These are phyloP conservation scores for Drosophila stalkeri DNA, from an alignment of 2,888 invertebrate species.

Conservation along the genomic window DNA sequence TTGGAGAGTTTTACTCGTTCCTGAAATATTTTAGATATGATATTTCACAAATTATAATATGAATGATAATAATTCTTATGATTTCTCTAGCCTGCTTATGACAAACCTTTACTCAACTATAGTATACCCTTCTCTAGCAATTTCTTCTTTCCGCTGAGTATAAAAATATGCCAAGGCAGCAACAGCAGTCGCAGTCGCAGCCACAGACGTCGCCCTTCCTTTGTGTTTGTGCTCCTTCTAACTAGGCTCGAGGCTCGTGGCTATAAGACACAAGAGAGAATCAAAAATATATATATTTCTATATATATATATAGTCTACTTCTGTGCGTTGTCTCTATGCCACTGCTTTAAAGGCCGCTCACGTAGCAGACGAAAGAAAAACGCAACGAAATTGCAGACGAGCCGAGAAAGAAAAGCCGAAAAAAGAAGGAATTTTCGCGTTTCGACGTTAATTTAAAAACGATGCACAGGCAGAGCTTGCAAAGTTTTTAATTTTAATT, in stretches of 20 bases:
- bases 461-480: slow-evolving; percentile 22
- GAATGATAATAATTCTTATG: no score
- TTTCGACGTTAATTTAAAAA: slow-evolving; percentile 38
- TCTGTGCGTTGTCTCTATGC: slow-evolving; percentile 36
- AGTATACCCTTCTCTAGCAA: background rate
- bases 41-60: no score
- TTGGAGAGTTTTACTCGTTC: background rate
- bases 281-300: slow-evolving; percentile 15
- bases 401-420: slow-evolving; percentile 14
- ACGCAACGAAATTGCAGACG: slow-evolving; percentile 46
- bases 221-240: slow-evolving; percentile 54
- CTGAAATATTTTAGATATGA: background rate
- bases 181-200: slow-evolving; percentile 20
- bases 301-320: slow-evolving; percentile 44
- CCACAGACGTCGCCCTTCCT: slow-evolving; percentile 7
- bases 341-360: slow-evolving; percentile 56
- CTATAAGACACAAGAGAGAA: slow-evolving; percentile 10
- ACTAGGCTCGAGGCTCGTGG: slow-evolving; percentile 52
- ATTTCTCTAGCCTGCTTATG: background rate
- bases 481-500: slow-evolving; percentile 69
- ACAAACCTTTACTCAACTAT: no score
- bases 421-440: slow-evolving; percentile 8
- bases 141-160: background rate
- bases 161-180: slow-evolving; percentile 63
- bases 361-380: slow-evolving; percentile 70